Conservation (phyloP, 2,797 vertebrate species). For the Iguana delicatissima region DNA sequence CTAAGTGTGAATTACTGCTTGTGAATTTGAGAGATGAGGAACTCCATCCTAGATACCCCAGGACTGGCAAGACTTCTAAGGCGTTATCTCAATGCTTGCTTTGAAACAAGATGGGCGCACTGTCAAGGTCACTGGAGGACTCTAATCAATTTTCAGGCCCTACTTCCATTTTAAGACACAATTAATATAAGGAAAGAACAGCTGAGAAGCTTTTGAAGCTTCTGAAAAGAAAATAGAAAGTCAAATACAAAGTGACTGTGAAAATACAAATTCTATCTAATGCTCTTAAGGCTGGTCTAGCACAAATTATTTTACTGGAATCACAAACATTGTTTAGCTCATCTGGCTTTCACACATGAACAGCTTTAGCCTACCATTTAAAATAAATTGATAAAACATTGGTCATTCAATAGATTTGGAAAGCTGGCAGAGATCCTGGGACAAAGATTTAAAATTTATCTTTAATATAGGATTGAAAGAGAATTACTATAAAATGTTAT, state of each 20-base stretch:
- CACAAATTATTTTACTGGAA: background rate
- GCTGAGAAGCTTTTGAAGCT: background rate
- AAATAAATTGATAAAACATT: background rate
- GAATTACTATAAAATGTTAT: too few relatives aligned
- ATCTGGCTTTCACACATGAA: background rate
- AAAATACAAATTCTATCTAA: too few relatives aligned
- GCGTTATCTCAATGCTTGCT: background rate
- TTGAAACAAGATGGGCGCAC: constrained; percentile 11
- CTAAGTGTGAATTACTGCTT: constrained; percentile 25
- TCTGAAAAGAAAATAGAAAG: too few relatives aligned
- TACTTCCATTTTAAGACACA: constrained; percentile 13
- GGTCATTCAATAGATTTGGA: too few relatives aligned
- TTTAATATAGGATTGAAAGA: too few relatives aligned
- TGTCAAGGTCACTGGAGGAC: background rate
- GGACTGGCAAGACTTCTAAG: background rate
- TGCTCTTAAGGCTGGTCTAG: background rate
- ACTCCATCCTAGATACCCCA: too few relatives aligned
- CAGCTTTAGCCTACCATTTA: background rate
- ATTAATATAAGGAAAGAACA: constrained; percentile 31
- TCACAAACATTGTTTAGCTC: background rate
- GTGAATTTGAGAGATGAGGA: background rate
- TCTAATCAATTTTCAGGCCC: too few relatives aligned
- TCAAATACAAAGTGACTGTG: too few relatives aligned
- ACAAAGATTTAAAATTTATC: too few relatives aligned
- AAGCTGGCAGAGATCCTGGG: too few relatives aligned